Percentiles rank a stretch among this genome's conserved stretches.
These are phyloP conservation scores for Cordilura impudica DNA, from an alignment of 2,888 invertebrate genomes.

Conservation along the genomic window DNA sequence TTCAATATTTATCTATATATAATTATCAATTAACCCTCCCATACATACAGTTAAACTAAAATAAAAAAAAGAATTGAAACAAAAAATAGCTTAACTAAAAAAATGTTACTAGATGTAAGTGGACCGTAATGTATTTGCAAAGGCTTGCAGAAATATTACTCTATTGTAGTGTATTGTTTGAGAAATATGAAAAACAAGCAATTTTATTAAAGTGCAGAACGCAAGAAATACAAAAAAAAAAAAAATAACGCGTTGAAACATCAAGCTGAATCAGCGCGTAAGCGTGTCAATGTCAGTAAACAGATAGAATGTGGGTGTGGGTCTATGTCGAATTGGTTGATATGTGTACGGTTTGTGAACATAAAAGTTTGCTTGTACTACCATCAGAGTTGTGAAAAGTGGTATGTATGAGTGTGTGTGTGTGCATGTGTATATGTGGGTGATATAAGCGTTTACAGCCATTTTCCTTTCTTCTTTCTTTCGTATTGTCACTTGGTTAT, in stretches of 20 bases:
- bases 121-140: conserved; percentile 57
- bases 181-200: conserved; percentile 47
- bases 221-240: conserved; percentile 3
- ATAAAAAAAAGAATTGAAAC: conserved; percentile 18
- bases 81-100: conserved; percentile 24
- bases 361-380: conserved; percentile 40
- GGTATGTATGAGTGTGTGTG: no score
- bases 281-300: conserved; percentile 56
- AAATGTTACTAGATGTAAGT: conserved; percentile 53
- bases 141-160: conserved; percentile 56
- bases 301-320: conserved; percentile 12
- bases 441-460: neutral
- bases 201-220: conserved; percentile 30
- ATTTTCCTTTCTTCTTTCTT: conserved; percentile 2
- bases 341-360: conserved; percentile 46
- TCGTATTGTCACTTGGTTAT: conserved; percentile 8
- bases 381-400: conserved; percentile 15
- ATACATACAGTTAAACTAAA: neutral
- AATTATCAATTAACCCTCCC: neutral
- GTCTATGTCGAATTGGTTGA: conserved; percentile 20
- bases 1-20: no score
- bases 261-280: conserved; percentile 63
- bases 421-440: neutral
- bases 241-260: conserved; percentile 42
- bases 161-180: conserved; percentile 42